These are phyloP conservation scores for Drosophila affinis DNA, from an alignment of 2,888 invertebrate species.

Conservation along the genomic window DNA sequence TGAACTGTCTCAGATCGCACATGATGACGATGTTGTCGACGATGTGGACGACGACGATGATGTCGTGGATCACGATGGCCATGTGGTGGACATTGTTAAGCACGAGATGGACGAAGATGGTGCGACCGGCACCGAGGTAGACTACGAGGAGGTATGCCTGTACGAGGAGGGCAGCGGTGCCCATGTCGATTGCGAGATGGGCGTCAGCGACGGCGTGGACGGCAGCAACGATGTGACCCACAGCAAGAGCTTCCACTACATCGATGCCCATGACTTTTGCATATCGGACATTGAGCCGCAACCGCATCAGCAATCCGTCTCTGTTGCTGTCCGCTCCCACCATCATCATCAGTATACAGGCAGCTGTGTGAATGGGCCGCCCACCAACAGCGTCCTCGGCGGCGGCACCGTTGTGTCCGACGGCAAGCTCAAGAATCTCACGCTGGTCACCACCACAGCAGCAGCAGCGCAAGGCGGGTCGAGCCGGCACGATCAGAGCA, in stretches of 20 bases:
- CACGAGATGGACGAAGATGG: slow-evolving; percentile 79
- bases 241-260: slow-evolving; percentile 75
- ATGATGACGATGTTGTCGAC: slow-evolving; percentile 63
- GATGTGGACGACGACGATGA: slow-evolving; percentile 62
- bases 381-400: slow-evolving; percentile 53
- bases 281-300: slow-evolving; percentile 69
- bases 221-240: slow-evolving; percentile 71
- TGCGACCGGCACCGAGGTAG: slow-evolving; percentile 70
- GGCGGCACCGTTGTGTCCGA: slow-evolving; percentile 48
- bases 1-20: slow-evolving; percentile 63
- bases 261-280: slow-evolving; percentile 79
- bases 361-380: slow-evolving; percentile 28
- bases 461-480: not conserved
- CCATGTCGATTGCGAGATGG: slow-evolving; percentile 76
- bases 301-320: slow-evolving; percentile 7
- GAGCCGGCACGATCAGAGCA: slow-evolving; percentile 22
- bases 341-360: slow-evolving; percentile 41
- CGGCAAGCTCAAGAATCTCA: slow-evolving; percentile 75
- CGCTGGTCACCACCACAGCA: slow-evolving; percentile 69
- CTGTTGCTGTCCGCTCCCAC: slow-evolving; percentile 38
- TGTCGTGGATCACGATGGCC: slow-evolving; percentile 68
- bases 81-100: slow-evolving; percentile 76
- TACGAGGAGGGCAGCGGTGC: slow-evolving; percentile 79
- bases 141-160: slow-evolving; percentile 80
- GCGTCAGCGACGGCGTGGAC: slow-evolving; percentile 58